These are phyloP conservation scores for Chrysomallon squamiferum DNA, from an alignment of 1,140 invertebrate genomes.

Conservation along the genomic window DNA sequence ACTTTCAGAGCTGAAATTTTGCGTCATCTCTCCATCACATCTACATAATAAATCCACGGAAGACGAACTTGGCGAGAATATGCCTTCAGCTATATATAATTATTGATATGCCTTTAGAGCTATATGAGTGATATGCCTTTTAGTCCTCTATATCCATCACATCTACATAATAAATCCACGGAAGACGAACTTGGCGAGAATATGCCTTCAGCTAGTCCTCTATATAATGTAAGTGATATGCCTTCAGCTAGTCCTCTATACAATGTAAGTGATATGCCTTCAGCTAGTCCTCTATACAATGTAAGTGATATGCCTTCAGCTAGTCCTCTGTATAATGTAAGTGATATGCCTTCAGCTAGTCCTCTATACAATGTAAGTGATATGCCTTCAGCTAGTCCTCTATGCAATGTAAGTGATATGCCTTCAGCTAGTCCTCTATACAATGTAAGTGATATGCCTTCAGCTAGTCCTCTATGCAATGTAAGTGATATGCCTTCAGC, in stretches of 20 bases:
- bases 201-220: slow-evolving; percentile 3
- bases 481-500: too few relatives aligned
- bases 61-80: neutral
- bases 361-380: neutral
- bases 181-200: neutral
- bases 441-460: too few relatives aligned
- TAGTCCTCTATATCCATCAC: neutral
- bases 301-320: neutral
- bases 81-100: slow-evolving; percentile 1
- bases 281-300: neutral
- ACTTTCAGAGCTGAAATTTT: slow-evolving; percentile 8
- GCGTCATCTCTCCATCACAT: neutral
- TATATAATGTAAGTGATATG: slow-evolving; percentile 3
- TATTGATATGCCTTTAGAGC: neutral
- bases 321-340: neutral
- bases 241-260: neutral
- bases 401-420: too few relatives aligned
- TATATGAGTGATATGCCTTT: neutral
- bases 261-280: neutral
- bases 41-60: neutral
- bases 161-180: neutral
- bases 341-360: neutral
- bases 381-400: neutral
- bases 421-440: too few relatives aligned
- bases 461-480: too few relatives aligned